Evolutionary conservation across 2,113 vertebrate species (phyloP), one percentile per base, ranked within the genome.

Genomic region (Hippocampus mohnikei): DNA sequence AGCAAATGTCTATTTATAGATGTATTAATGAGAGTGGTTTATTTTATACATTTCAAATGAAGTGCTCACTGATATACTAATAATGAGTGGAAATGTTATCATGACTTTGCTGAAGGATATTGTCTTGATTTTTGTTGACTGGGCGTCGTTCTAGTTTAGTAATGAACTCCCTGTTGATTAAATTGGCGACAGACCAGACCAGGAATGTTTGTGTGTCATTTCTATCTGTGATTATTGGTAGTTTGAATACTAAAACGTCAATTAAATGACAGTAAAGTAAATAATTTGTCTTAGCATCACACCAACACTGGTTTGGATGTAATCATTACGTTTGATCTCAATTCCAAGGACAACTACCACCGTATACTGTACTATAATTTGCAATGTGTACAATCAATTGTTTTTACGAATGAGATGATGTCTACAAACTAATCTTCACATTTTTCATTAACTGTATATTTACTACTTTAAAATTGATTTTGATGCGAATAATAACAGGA

Each of bases 41-140:
- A 16, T 61, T 81, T 75, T 70, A 29, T 74, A 80, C 42, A 66
- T 87, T 81, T 86, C 42, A 73, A 68, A 69, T 48, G 56, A 78
- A 76, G 72, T 76, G 72, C 72, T 59, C 73, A 76, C 80, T 80
- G 62, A 78, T 70, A 73, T 64, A 60, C 68, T 70, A 71, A 62
- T 29, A 13, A 72, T 1, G n/a, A 67, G 48, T 50, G 27, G 73
- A 66, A 8, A 13, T 66, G 41, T 59, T 58, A 6, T 70, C 33
- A 18, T 71, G 55, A 74, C 20, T 68, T 71, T 76, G 67, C 50
- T 23, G 55, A 25, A 69, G 62, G 42, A 69, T 72, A 50, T 69
- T 69, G 58, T 8, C 33, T 25, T 52, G 33, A 64, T 44, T 73
- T 48, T 78, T 61, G 20, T 25, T 53, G 16, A 75, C 9, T 72